phyloP scores from a whole-genome alignment of 2,113 vertebrate species.

The Urocolius indicus region DNA sequence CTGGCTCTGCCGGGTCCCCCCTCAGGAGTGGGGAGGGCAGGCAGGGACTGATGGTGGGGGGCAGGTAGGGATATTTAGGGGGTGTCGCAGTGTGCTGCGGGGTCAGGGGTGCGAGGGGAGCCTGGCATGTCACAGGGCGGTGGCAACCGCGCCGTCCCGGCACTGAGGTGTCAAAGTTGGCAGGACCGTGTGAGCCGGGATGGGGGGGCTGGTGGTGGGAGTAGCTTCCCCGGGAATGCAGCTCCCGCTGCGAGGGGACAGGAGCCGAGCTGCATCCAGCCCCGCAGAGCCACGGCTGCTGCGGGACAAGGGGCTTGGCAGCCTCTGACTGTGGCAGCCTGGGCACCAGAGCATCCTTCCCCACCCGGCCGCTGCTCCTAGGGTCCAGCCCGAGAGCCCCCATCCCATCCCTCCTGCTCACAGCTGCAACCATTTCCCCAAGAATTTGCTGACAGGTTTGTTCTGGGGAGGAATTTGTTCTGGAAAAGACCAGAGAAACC shows the following conservation, averaged over 20 bases:
- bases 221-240: background rate
- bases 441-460: constrained; percentile 44
- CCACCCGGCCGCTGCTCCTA: background rate
- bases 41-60: background rate
- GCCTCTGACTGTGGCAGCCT: rapidly evolving
- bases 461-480: constrained; percentile 24
- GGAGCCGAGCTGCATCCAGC: background rate
- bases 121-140: background rate
- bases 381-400: background rate
- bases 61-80: background rate
- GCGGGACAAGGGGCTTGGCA: background rate
- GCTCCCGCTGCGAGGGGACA: background rate
- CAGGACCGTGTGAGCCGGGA: background rate
- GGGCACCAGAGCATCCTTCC: background rate
- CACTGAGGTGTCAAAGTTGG: background rate
- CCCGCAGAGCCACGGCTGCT: background rate
- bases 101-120: no score
- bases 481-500: constrained; percentile 37
- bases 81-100: background rate
- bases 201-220: rapidly evolving
- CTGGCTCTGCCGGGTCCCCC: background rate
- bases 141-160: background rate
- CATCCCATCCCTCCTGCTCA: background rate
- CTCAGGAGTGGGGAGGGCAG: background rate
- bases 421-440: constrained; percentile 25